Evolutionary conservation across 2,888 invertebrate species (phyloP), one percentile per base, ranked within the genome.

Genomic region (Epinotia demarniana): DNA sequence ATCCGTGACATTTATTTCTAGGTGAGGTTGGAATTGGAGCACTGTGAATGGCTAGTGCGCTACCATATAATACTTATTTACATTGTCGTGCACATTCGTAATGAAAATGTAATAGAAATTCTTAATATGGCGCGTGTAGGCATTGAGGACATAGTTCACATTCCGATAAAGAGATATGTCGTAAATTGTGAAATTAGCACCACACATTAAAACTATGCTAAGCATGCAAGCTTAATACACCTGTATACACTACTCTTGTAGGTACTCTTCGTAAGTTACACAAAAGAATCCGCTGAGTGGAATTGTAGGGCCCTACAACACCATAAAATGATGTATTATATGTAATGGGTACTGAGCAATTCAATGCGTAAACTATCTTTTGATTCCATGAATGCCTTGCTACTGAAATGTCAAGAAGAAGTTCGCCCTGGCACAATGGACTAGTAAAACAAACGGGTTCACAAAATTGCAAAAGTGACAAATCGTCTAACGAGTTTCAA

Each of bases 401-500:
- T 4, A 64, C 46, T 16, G 13, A 16, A 11, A 53, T 1, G 6
- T n/a, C n/a, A n/a, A 66, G 18, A 68, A 67, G 55, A 68, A 16
- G 57, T 58, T 69, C 23, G 16, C 69, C 69, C 23, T 58, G 58
- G 46, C 69, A 46, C 58, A 19, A 74, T 27, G 23, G 46, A 62
- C 27, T 63, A 57, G 39, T 53, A 23, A 57, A 39, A 39, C 39
- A 39, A 39, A 39, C 39, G 8, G 39, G 60, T 57, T 39, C 23
- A 60, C 19, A 49, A 23, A 23, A 55, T 75, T 75, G 60, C 75
- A 66, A 39, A 70, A 60, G 58, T 62, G 61, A 75, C 75, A 71
- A 75, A 75, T 71, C 63, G 43, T 43, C 66, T 18, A 75, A 66
- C 73, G 19, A 66, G 72, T 53, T 60, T 33, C 46, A 57, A 69